Conservation (phyloP, 1,140 invertebrate genomes). For the Cydia strobilella region DNA sequence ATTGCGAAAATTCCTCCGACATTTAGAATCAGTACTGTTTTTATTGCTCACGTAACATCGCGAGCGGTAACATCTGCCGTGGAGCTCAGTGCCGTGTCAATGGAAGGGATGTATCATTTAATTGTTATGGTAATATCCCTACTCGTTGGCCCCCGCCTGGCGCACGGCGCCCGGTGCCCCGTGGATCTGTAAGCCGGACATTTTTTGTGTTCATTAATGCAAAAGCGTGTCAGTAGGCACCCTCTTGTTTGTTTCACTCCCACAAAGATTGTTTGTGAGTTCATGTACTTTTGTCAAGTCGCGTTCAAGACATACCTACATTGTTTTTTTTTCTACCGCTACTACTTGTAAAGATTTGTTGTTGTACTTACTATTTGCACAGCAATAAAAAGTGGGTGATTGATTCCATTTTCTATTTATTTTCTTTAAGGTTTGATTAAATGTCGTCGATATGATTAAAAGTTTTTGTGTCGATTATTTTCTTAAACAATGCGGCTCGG, state of each 20-base stretch:
- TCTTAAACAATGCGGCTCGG: too few relatives aligned
- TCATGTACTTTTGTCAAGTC: background rate
- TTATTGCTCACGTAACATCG: constrained; percentile 39
- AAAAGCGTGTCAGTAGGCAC: constrained; percentile 52
- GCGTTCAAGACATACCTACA: background rate
- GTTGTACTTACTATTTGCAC: too few relatives aligned
- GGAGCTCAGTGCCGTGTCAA: constrained; percentile 43
- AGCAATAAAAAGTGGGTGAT: too few relatives aligned
- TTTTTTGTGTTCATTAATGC: constrained; percentile 44
- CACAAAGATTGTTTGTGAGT: constrained; percentile 37
- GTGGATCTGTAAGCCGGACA: constrained; percentile 25
- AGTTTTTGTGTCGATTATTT: too few relatives aligned
- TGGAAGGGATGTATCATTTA: constrained; percentile 43
- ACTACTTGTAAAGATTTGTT: background rate
- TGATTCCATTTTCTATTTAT: too few relatives aligned
- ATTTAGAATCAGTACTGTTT: constrained; percentile 38
- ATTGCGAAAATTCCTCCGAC: constrained; percentile 32
- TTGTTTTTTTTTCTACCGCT: background rate
- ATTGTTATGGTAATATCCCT: constrained; percentile 51
- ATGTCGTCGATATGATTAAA: too few relatives aligned
- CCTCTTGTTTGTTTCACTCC: constrained; percentile 34
- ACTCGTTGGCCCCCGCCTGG: constrained; percentile 33
- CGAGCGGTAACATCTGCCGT: constrained; percentile 44
- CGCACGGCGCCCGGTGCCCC: constrained; percentile 34
- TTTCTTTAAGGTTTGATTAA: too few relatives aligned